Conservation (phyloP, 2,797 vertebrate genomes). For the Champsocephalus gunnari region DNA sequence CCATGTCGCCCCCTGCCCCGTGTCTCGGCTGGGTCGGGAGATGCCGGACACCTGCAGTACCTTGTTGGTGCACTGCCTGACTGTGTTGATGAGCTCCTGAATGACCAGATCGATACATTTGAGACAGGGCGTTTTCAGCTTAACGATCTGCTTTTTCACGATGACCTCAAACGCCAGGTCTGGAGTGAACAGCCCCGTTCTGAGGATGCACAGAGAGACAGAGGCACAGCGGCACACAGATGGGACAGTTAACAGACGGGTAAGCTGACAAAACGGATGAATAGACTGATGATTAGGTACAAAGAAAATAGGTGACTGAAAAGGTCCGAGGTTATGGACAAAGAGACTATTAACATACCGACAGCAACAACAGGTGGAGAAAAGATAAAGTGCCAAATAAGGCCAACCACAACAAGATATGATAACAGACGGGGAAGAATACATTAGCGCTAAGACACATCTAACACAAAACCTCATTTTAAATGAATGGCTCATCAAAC, state of each 20-base stretch:
- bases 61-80: constrained; percentile 97
- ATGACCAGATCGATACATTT: constrained; percentile 99
- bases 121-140: constrained; percentile 98
- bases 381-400: constrained; percentile 31
- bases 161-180: constrained; percentile 99
- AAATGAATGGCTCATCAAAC: constrained; percentile 41
- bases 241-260: constrained; percentile 72
- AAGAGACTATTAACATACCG: constrained; percentile 11
- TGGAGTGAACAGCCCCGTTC: constrained; percentile 98
- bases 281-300: constrained; percentile 10
- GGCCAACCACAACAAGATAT: constrained; percentile 26
- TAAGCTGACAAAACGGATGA: constrained; percentile 23
- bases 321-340: constrained; percentile 15
- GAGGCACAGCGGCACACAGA: constrained; percentile 73
- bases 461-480: constrained; percentile 38
- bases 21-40: constrained; percentile 74
- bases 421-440: constrained; percentile 22
- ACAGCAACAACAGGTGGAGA: not conserved
- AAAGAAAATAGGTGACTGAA: constrained; percentile 1
- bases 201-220: constrained; percentile 85
- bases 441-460: constrained; percentile 50
- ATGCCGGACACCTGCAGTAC: constrained; percentile 86
- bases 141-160: constrained; percentile 99
- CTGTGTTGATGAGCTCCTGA: constrained; percentile 97
- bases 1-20: constrained; percentile 55